phyloP scores from a whole-genome alignment of 2,888 invertebrate species.

The Argyra leucocephala region DNA sequence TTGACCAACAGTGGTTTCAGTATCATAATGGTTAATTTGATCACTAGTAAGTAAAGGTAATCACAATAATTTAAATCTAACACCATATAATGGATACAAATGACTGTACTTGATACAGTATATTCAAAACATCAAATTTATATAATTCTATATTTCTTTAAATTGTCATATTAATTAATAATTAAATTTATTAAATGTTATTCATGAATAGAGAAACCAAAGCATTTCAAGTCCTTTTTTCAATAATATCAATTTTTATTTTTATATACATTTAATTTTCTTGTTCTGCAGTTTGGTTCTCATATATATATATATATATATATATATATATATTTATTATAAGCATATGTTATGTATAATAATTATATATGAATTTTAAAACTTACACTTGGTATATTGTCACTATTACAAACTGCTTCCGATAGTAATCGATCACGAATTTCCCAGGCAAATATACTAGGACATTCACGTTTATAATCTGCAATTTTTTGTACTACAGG shows the following conservation, averaged over 20 bases:
- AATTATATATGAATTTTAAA: constrained; percentile 2
- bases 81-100: too few species aligned
- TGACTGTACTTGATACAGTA: too few species aligned
- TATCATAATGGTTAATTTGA: too few species aligned
- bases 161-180: too few species aligned
- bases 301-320: not conserved
- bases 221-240: not conserved
- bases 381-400: constrained; percentile 97
- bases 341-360: too few species aligned
- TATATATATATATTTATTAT: not conserved
- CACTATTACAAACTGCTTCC: constrained; percentile 93
- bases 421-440: constrained; percentile 87
- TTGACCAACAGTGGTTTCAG: too few species aligned
- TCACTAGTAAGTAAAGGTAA: too few species aligned
- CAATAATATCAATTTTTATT: not conserved
- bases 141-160: too few species aligned
- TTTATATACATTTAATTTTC: not conserved
- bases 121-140: too few species aligned
- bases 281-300: not conserved
- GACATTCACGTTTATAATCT: constrained; percentile 93
- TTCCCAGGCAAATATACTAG: constrained; percentile 98
- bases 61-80: too few species aligned
- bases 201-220: constrained; percentile 11
- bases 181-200: too few species aligned
- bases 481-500: constrained; percentile 92